These are phyloP conservation scores for Caenorhabditis imperialis DNA, from an alignment of 2,888 invertebrate species.

Conservation along the genomic window DNA sequence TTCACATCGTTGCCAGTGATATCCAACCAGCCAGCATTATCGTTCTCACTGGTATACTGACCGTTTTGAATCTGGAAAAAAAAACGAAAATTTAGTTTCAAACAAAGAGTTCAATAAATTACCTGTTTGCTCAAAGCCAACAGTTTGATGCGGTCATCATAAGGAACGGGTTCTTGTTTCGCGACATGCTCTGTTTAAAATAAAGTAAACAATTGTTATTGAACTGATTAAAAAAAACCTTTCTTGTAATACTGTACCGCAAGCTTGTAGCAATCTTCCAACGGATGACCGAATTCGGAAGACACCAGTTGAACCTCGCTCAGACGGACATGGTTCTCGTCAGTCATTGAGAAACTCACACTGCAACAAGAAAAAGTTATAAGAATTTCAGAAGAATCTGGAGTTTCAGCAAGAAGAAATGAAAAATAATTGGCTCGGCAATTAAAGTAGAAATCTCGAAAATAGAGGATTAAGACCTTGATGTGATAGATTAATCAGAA, in stretches of 20 bases:
- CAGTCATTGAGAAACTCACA: conserved; percentile 21
- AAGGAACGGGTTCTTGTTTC: conserved; percentile 69
- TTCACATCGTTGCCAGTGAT: conserved; percentile 74
- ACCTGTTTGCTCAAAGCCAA: conserved; percentile 75
- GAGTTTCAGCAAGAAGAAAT: not conserved
- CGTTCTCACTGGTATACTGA: conserved; percentile 60
- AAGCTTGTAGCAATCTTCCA: conserved; percentile 89
- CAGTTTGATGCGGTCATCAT: conserved; percentile 70
- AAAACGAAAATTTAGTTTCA: conserved; percentile 8
- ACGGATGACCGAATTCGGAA: conserved; percentile 79
- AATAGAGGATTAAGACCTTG: too few species aligned
- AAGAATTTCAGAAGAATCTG: not conserved
- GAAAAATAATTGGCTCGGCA: too few species aligned
- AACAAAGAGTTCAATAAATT: not conserved
- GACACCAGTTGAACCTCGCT: conserved; percentile 63
- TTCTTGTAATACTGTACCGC: conserved; percentile 90
- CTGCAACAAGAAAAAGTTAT: conserved; percentile 1
- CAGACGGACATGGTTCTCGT: conserved; percentile 61
- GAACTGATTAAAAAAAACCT: conserved; percentile 5
- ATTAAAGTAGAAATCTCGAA: too few species aligned
- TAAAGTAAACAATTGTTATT: not conserved
- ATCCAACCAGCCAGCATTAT: conserved; percentile 73
- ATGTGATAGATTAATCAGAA: too few species aligned
- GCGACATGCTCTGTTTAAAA: conserved; percentile 66
- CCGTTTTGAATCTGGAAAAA: conserved; percentile 63